phyloP scores from a whole-genome alignment of 2,113 vertebrate species.

The Panthera leo region DNA sequence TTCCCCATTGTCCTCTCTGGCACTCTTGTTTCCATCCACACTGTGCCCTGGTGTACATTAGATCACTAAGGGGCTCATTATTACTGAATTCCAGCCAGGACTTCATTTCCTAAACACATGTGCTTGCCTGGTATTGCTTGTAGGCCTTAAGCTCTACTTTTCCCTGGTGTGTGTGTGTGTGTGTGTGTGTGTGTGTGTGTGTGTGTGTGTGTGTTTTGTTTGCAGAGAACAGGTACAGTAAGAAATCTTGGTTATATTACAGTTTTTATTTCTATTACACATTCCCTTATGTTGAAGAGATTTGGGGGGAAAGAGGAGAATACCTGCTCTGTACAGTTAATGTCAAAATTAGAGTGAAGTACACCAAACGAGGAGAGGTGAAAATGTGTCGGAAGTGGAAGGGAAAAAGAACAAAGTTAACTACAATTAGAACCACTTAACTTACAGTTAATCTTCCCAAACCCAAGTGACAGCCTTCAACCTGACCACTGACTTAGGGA shows the following conservation, averaged over 20 bases:
- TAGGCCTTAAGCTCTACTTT: slow-evolving; percentile 1
- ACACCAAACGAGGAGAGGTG: not conserved
- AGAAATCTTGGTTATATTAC: not conserved
- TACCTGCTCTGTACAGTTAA: not conserved
- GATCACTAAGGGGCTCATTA: slow-evolving; percentile 55
- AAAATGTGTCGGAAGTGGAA: not conserved
- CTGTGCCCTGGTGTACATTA: not conserved
- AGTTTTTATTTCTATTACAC: not conserved
- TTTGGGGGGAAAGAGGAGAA: slow-evolving; percentile 15
- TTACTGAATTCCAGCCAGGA: slow-evolving; percentile 60
- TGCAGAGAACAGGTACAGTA: not conserved
- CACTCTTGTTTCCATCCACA: slow-evolving; percentile 21
- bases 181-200: not conserved
- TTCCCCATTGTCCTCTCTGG: slow-evolving; percentile 49
- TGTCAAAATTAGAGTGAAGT: not conserved
- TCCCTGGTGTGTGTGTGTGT: not conserved
- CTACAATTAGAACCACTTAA: not conserved
- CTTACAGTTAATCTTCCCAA: not conserved
- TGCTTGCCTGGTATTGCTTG: slow-evolving; percentile 48
- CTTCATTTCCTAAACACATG: slow-evolving; percentile 59
- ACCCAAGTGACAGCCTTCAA: slow-evolving; percentile 21
- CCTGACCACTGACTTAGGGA: slow-evolving; percentile 3
- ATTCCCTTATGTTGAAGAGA: not conserved
- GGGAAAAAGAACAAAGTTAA: not conserved
- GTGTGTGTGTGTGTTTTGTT: not conserved